phyloP scores from a whole-genome alignment of 2,888 invertebrate genomes.

The Kuschelorhynchus macadamiae region DNA sequence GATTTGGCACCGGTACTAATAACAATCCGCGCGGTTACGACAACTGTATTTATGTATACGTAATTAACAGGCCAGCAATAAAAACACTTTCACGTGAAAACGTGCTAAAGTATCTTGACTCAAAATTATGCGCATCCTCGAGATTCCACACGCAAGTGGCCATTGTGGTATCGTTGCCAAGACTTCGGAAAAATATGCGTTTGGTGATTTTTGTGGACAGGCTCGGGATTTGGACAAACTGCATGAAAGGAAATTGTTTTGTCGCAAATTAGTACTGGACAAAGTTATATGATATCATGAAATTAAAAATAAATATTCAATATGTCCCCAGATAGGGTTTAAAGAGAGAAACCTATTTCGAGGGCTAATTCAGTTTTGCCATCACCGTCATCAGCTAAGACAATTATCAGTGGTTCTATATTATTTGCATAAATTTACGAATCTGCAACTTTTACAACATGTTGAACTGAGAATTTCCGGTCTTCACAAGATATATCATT shows the following conservation, averaged over 20 bases:
- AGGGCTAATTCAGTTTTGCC: too few species aligned
- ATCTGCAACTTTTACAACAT: too few species aligned
- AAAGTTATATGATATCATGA: too few species aligned
- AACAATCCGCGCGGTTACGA: conserved; percentile 18
- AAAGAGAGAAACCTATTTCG: too few species aligned
- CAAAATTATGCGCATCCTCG: conserved; percentile 29
- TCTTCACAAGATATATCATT: too few species aligned
- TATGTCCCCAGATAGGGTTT: too few species aligned
- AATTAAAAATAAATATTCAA: too few species aligned
- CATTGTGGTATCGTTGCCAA: conserved; percentile 27
- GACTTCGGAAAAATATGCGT: conserved; percentile 20
- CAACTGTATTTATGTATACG: conserved; percentile 25
- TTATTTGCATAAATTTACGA: too few species aligned
- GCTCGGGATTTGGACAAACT: neutral
- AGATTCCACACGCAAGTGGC: conserved; percentile 34
- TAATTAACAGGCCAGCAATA: conserved; percentile 13
- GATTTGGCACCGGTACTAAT: conserved; percentile 35
- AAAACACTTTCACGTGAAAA: conserved; percentile 36
- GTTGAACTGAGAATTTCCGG: too few species aligned
- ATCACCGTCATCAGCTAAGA: too few species aligned
- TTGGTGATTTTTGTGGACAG: conserved; percentile 15
- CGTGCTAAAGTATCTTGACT: conserved; percentile 28
- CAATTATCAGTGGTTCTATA: too few species aligned
- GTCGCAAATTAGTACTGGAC: too few species aligned
- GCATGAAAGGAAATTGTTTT: neutral